A percentile compares a stretch with the other conserved stretches of the same genome.
These are phyloP conservation scores for Patella pellucida DNA, from an alignment of 2,888 invertebrate species.

Conservation along the genomic window DNA sequence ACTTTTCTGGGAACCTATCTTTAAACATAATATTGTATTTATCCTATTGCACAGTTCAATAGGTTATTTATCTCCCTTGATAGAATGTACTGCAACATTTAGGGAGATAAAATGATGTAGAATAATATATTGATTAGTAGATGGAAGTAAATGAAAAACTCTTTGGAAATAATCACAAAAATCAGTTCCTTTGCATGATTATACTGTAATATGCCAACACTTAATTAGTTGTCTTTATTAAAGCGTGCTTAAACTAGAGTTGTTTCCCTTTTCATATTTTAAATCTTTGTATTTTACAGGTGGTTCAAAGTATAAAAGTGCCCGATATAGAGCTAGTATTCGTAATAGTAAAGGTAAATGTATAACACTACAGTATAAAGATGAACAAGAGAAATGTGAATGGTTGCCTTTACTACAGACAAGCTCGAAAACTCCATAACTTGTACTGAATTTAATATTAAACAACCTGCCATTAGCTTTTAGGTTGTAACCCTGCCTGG, in stretches of 20 bases:
- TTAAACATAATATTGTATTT: no score
- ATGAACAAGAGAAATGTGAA: conserved; percentile 56
- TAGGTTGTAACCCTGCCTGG: no score
- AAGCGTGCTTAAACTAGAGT: not conserved
- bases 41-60: no score
- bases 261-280: not conserved
- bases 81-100: no score
- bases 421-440: conserved; percentile 2
- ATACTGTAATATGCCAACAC: no score
- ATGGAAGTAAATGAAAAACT: not conserved
- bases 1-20: no score
- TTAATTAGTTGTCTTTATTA: no score
- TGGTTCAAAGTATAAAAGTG: conserved; percentile 28
- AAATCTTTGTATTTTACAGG: conserved; percentile 23
- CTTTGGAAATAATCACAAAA: not conserved
- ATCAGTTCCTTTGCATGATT: conserved; percentile 12
- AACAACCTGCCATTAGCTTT: no score
- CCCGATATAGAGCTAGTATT: conserved; percentile 46
- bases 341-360: conserved; percentile 47
- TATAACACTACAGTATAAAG: conserved; percentile 54
- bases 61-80: no score
- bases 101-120: no score
- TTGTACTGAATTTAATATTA: no score
- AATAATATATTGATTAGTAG: no score
- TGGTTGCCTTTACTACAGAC: conserved; percentile 47